These are phyloP conservation scores for Prosapia bicincta DNA, from an alignment of 2,888 invertebrate genomes.

Conservation along the genomic window DNA sequence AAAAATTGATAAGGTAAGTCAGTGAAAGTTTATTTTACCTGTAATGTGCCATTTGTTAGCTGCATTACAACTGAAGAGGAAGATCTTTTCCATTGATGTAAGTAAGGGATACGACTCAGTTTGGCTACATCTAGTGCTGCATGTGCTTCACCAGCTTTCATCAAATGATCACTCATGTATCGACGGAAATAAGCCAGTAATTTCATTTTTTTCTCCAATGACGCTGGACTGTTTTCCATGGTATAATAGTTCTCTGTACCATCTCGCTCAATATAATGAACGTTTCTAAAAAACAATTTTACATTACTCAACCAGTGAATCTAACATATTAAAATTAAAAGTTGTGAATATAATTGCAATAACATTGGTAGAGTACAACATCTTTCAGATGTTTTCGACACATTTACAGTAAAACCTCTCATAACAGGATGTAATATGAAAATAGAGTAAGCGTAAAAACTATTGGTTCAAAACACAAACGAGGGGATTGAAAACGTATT, in stretches of 20 bases:
- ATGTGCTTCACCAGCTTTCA: conserved; percentile 86
- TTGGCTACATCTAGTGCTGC: conserved; percentile 80
- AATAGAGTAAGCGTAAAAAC: too few relatives aligned
- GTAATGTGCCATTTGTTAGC: conserved; percentile 94
- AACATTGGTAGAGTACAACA: too few relatives aligned
- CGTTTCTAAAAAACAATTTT: conserved; percentile 60
- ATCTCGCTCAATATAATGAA: conserved; percentile 94
- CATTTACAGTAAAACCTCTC: too few relatives aligned
- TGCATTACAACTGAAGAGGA: conserved; percentile 95
- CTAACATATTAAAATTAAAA: too few relatives aligned
- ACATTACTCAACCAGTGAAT: too few relatives aligned
- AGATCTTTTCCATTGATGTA: conserved; percentile 96
- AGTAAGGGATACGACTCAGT: conserved; percentile 88
- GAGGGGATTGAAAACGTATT: too few relatives aligned
- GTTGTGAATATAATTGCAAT: too few relatives aligned
- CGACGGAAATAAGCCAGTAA: conserved; percentile 93
- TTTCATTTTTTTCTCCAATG: conserved; percentile 92
- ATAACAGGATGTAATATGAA: too few relatives aligned
- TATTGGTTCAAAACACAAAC: too few relatives aligned
- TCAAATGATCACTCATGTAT: conserved; percentile 96
- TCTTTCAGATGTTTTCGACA: too few relatives aligned
- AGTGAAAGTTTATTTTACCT: too few relatives aligned
- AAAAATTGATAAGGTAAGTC: too few relatives aligned
- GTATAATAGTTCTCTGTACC: conserved; percentile 90
- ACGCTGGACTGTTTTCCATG: conserved; percentile 70